Evolutionary conservation across 2,797 vertebrate genomes (phyloP), one percentile per base, ranked within the genome.

Genomic region (Propithecus deckenii): DNA sequence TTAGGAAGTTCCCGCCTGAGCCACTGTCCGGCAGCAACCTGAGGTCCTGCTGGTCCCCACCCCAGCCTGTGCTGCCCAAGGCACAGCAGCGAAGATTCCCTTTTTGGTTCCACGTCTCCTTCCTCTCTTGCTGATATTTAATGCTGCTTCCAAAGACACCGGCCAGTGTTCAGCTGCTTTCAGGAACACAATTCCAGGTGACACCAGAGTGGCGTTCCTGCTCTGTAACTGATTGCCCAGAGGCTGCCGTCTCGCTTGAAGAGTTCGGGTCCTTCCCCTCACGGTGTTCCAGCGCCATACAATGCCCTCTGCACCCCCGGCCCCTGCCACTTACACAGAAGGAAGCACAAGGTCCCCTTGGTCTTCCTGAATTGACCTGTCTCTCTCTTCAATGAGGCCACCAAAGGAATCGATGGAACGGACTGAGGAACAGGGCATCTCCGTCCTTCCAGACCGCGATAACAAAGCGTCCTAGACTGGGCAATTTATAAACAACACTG

Each of bases 331-430:
- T 59, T 52, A 75, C 23, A 17, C 0, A 23, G 25, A 46, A 67
- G 55, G 25, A 69, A 13, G 90, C 41, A 5, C 0, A 0, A 23
- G 3, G 3, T 20, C 11, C 35, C 41, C 23, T 41, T 6, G 2
- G 4, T 50, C 18, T 22, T 72, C 86, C 61, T 67, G 38, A 72
- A 94, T 17, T 35, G 83, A 17, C 46, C 50, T 5, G 6, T 59
- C 22, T 83, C 38, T 57, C 55, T 72, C 75, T 50, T 72, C 32
- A 35, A 55, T 48, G 35, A 23, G 55, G 81, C 12, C 30, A 55
- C 55, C 15, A 32, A 18, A 86, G 17, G 65, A 30, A 63, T 63
- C 69, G 80, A 65, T 2, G 23, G 55, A 79, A 38, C 1, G 15
- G 23, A 25, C 43, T n/a, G 83, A 83, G 50, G 46, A 86, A 84